Conservation (phyloP, 2,113 vertebrate genomes). For the Mustelus asterias region DNA sequence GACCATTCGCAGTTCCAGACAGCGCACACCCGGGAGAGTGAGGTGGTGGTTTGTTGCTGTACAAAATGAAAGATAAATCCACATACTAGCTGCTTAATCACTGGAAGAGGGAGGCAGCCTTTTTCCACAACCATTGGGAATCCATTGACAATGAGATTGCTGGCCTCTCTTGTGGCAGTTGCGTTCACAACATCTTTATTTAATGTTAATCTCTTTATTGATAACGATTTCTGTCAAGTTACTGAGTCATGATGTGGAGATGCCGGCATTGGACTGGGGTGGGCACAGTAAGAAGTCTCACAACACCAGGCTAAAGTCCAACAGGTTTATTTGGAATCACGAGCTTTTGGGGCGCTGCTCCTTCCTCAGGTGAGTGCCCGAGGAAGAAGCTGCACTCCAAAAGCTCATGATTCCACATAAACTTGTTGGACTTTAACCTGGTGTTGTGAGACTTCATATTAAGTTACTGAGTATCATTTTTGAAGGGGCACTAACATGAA, state of each 20-base stretch:
- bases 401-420: too few species aligned
- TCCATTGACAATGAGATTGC: neutral
- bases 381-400: too few species aligned
- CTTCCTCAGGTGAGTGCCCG: too few species aligned
- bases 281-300: too few species aligned
- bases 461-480: neutral
- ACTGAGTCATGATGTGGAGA: neutral
- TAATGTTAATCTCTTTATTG: neutral
- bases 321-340: too few species aligned
- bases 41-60: neutral
- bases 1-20: neutral
- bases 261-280: too few species aligned
- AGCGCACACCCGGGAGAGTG: neutral
- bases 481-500: neutral
- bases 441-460: too few species aligned
- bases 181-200: neutral
- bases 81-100: neutral
- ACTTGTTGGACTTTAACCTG: too few species aligned
- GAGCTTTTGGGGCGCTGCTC: too few species aligned
- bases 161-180: neutral
- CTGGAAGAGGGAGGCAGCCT: neutral
- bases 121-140: neutral
- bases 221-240: neutral
- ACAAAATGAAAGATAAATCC: neutral
- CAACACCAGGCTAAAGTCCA: too few species aligned